Base-by-base conservation (phyloP, 2,113 vertebrate species). In the Petromus typicus region DNA sequence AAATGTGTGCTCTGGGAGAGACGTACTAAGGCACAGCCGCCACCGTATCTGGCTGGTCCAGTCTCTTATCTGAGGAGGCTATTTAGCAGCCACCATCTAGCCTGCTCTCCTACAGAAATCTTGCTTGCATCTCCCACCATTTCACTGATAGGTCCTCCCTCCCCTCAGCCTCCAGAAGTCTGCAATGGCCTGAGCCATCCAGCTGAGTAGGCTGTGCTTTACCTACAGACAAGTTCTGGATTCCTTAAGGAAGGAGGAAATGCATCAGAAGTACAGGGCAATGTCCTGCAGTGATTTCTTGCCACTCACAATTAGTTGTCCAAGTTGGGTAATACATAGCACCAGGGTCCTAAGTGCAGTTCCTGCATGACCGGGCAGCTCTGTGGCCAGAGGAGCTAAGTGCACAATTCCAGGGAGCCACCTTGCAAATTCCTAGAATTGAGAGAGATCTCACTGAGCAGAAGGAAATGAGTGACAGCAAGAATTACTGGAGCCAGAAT, bases 231-330 rank as follows among this genome's bases (percentile, higher is more conserved):
- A 40, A 83, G 54, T 13, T 40, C 32, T 40, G 48, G 11, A 18
- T 34, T 94, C n/a, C 51, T 75, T 61, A 75, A 30, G 37, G 51
- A 90, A 61, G 73, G 67, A 93, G 63, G 76, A 80, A 84, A n/a
- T 76, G 75, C 66, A 69, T 69, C 51, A n/a, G 7, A 81, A 54
- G 3, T 63, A 64, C n/a, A 0, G 0, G 20, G n/a, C 1, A 17
- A 18, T 3, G 40, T 23, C 63, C 69, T 78, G 54, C 0, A 12
- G 51, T 0, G 5, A n/a, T 32, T 57, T 86, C 90, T 89, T 64
- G 17, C 40, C n/a, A 18, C 66, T 45, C 59, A 14, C 0, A 2
- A 76, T 86, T 20, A 45, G 20, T 83, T 95, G 61, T 64, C 63
- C 51, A 18, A n/a, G 30, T n/a, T 51, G 32, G 40, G 51, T 93